Base-by-base conservation (phyloP, 92 coral and sea anemone species). In the Epizoanthus fatuus region DNA sequence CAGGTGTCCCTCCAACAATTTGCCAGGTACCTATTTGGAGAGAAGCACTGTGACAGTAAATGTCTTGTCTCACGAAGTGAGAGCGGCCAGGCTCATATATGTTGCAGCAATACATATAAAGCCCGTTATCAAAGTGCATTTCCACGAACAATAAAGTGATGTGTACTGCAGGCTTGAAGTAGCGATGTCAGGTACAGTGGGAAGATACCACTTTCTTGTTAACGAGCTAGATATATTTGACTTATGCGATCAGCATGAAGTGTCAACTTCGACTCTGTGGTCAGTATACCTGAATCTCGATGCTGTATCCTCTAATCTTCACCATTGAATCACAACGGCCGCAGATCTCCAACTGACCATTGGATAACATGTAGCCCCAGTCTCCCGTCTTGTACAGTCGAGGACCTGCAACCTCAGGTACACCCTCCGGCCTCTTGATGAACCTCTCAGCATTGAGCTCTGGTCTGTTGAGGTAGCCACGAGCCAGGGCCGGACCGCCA, bases 321-420 rank as follows among this genome's bases (percentile, higher is more conserved):
- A 95, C 98, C 98, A 95, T 90, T 2, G 98, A 87, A 74, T 95
- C 98, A 88, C 98, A 95, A 15, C 98, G 86, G 17, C 98, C 98
- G 76, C 98, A 95, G 12, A 95, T 95, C 94, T 95, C 98, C 54
- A 95, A 71, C 54, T 80, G 56, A 7, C 98, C 98, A 68, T 80
- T 89, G 19, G 98, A 95, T 12, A 95, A 72, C 84, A 90, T 70
- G 75, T 95, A 95, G 32, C 98, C 98, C 98, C 98, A 95, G 93
- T 95, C 98, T 16, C 98, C 98, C 3, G 98, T 92, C 64, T 88
- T 77, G 58, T 95, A 95, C 83, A 95, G 72, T 35, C 91, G 86
- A 9, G 89, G 86, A 0, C 98, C 98, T 20, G 81, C 96, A n/a
- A 69, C 63, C 51, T 84, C 83, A 11, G 96, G 91, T 1, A 95